Evolutionary conservation across 2,888 invertebrate species (phyloP).

Genomic region (Cheilosia variabilis): DNA sequence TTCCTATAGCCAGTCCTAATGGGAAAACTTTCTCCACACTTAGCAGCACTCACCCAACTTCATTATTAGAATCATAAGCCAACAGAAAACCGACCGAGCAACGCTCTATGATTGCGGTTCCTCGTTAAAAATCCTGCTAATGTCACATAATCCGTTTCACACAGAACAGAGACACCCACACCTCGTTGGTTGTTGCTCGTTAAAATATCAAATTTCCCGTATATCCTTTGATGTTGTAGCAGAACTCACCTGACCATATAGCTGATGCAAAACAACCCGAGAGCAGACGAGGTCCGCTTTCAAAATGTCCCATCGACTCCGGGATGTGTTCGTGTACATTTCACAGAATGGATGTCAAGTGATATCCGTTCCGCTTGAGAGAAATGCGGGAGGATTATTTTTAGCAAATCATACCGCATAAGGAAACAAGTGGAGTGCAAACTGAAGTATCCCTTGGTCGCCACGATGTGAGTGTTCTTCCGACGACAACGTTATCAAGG

Average conservation of each 20-base stretch:
- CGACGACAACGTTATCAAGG: too few relatives aligned
- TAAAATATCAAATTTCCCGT: not conserved
- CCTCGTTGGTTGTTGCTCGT: not conserved
- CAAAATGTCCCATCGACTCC: constrained; percentile 7
- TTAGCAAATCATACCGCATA: not conserved
- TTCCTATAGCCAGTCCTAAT: not conserved
- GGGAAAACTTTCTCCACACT: constrained; percentile 8
- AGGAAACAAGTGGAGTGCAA: not conserved
- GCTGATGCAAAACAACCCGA: constrained; percentile 10
- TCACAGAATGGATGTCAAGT: constrained; percentile 11
- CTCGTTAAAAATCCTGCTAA: constrained; percentile 24
- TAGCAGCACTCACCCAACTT: not conserved
- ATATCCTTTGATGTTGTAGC: constrained; percentile 11
- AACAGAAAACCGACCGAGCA: not conserved
- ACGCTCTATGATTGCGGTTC: constrained; percentile 18
- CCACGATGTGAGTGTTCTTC: too few relatives aligned
- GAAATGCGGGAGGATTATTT: constrained; percentile 12
- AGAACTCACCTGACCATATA: constrained; percentile 14
- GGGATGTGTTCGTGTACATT: constrained; percentile 8
- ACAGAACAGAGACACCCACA: not conserved
- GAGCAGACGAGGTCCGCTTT: constrained; percentile 3
- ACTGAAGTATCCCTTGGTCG: not conserved
- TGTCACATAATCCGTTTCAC: constrained; percentile 20
- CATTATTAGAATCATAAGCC: constrained; percentile 9
- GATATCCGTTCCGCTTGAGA: constrained; percentile 12